phyloP scores from a whole-genome alignment of 2,113 vertebrate species.

The Pseudorhombus dupliciocellatus region DNA sequence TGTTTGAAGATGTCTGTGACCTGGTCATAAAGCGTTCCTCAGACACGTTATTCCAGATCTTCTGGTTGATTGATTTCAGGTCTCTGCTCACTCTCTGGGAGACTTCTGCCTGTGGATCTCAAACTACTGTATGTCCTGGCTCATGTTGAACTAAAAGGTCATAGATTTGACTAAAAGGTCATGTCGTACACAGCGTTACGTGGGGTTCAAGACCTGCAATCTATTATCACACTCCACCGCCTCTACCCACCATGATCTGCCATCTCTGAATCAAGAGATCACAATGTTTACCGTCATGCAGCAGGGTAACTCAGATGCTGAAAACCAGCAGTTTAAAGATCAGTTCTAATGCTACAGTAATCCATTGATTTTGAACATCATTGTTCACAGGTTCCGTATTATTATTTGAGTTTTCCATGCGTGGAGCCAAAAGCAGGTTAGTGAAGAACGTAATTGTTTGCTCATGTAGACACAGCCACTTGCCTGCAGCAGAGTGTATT shows the following conservation, averaged over 20 bases:
- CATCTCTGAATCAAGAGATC: too few species aligned
- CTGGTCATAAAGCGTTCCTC: background rate
- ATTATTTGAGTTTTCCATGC: constrained; percentile 3
- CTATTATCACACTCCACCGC: too few species aligned
- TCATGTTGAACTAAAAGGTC: background rate
- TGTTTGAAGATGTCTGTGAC: background rate
- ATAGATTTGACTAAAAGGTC: background rate
- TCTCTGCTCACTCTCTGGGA: background rate
- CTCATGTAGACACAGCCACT: constrained; percentile 1
- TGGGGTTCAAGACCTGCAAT: background rate
- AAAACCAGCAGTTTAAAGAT: constrained; percentile 16
- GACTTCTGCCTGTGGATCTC: background rate
- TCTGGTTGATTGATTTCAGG: background rate
- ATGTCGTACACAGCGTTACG: background rate
- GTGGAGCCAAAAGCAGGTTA: constrained; percentile 13
- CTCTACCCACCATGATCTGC: background rate
- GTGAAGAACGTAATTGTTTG: constrained; percentile 12
- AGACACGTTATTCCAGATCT: background rate
- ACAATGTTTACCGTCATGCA: constrained; percentile 7
- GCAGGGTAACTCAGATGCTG: constrained; percentile 19
- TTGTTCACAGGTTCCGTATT: background rate
- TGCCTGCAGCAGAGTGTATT: constrained; percentile 18
- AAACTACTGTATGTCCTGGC: background rate
- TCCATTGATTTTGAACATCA: background rate
- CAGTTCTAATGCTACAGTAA: background rate